Evolutionary conservation across 2,113 vertebrate species (phyloP), one percentile per base, ranked within the genome.

Genomic region (Ancistrus triradiatus): DNA sequence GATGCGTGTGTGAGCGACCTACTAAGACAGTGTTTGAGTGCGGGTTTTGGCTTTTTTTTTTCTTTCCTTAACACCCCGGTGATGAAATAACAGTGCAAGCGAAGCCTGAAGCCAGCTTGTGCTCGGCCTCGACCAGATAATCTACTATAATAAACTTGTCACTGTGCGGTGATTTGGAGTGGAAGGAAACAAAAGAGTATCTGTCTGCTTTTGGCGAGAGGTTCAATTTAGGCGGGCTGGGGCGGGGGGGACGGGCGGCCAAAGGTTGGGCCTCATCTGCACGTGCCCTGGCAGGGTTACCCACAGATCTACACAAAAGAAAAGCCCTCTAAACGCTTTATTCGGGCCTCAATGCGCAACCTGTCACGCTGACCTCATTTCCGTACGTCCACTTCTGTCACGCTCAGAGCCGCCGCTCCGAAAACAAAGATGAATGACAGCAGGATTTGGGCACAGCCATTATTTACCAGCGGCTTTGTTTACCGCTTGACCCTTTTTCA

Each of bases 41-140:
- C 44, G 21, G 55, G 33, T 67, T 52, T 19, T 15, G n/a, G 43
- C 63, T 61, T 56, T 70, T 59, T 62, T 63, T 57, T n/a, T n/a
- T n/a, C 38, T 49, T 58, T 58, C n/a, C 31, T 56, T 47, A 47
- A 38, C 63, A 40, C 63, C 22, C 33, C 14, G 53, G 43, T 58
- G 63, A 66, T 66, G 63, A 66, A 66, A 66, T 58, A 49, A 58
- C 53, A 49, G 63, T 58, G 53, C 44, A 57, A 66, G 63, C 63
- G 3, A 38, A 46, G 31, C 17, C 19, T 7, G 7, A 19, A 33
- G 33, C 33, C 63, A 21, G 24, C 53, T 49, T 58, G 44, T 46
- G 66, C 58, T 73, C 40, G 42, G 59, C 59, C 63, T 57, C 43
- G 37, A 65, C 62, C 56, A 59, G 63, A 70, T 74, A 63, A 74